Conservation (phyloP, 2,113 vertebrate genomes). For the Oncorhynchus kisutch region DNA sequence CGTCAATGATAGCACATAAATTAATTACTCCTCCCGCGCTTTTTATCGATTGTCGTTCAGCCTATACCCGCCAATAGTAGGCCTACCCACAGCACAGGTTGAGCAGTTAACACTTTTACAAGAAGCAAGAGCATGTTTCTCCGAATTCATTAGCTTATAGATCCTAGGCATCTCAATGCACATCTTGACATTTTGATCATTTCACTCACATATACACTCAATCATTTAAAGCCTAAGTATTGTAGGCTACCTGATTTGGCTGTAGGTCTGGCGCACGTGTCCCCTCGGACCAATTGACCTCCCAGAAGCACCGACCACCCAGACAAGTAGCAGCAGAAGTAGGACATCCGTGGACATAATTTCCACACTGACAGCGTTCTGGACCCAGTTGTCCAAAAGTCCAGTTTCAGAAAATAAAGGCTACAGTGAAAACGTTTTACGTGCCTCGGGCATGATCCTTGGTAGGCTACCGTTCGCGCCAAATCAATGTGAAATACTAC, state of each 20-base stretch:
- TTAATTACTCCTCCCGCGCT: too few relatives aligned
- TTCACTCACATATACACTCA: neutral
- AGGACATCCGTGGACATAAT: conserved; percentile 82
- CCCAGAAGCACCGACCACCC: conserved; percentile 74
- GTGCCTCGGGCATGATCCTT: conserved; percentile 11
- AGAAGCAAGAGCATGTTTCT: neutral
- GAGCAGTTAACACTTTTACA: too few relatives aligned
- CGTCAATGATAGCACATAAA: too few relatives aligned
- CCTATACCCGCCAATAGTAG: too few relatives aligned
- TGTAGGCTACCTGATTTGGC: conserved; percentile 78
- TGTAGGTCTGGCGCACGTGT: conserved; percentile 71
- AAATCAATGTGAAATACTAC: conserved; percentile 12
- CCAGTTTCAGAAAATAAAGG: conserved; percentile 64
- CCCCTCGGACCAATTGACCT: conserved; percentile 61
- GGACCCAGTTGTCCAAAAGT: conserved; percentile 4
- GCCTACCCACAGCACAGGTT: too few relatives aligned
- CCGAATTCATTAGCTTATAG: neutral
- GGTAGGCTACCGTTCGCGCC: neutral
- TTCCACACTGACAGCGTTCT: conserved; percentile 18
- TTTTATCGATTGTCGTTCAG: too few relatives aligned
- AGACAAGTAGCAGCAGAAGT: conserved; percentile 77
- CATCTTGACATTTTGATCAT: neutral
- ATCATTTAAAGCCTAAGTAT: neutral
- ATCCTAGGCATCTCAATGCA: neutral
- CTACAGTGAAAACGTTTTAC: conserved; percentile 17